Conservation (phyloP, 2,888 invertebrate species). For the Balanococcus diminutus region DNA sequence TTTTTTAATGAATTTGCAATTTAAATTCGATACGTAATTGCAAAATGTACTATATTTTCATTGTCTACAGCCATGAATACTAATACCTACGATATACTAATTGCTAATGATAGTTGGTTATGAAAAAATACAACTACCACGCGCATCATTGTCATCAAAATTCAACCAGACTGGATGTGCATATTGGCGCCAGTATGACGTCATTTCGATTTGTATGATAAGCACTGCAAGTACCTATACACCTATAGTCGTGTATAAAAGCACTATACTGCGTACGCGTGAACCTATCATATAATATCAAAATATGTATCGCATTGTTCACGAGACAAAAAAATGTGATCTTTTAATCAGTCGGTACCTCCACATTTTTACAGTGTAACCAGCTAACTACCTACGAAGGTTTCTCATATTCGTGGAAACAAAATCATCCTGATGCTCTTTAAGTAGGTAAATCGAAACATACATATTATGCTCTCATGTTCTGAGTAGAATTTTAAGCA, state of each 20-base stretch:
- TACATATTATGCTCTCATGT: not conserved
- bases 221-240: not conserved
- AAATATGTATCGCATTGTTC: not conserved
- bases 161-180: not conserved
- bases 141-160: conserved; percentile 14
- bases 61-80: conserved; percentile 7
- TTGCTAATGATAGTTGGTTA: not conserved
- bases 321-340: not conserved
- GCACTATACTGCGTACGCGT: too few relatives aligned
- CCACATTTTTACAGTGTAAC: not conserved
- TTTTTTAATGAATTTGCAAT: conserved; percentile 23
- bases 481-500: not conserved
- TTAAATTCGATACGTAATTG: conserved; percentile 18
- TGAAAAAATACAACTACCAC: not conserved
- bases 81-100: conserved; percentile 13
- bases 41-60: not conserved
- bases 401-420: not conserved
- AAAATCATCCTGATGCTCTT: not conserved
- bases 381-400: too few relatives aligned
- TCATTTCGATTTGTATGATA: not conserved
- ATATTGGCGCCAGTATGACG: not conserved
- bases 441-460: not conserved
- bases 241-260: too few relatives aligned
- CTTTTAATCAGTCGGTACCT: not conserved
- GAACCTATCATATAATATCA: too few relatives aligned